Base-by-base conservation (phyloP, 2,797 vertebrate species). In the Aldrovandia affinis region DNA sequence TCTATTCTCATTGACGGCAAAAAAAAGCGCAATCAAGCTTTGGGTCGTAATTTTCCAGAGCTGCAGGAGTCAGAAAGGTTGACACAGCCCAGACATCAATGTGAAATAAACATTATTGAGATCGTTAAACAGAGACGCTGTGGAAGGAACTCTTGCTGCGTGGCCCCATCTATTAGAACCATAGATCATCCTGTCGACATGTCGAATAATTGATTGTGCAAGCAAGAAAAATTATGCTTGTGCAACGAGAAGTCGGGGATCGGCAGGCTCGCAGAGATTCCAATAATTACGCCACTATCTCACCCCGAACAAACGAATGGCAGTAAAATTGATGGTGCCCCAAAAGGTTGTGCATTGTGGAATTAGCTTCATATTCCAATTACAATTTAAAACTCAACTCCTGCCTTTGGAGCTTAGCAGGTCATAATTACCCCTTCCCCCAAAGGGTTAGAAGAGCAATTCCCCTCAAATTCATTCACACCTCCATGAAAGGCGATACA, bases 351-450 rank as follows among this genome's bases (percentile, higher is more conserved):
- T 0, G 6, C 70, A 81, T 85, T 83, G 54, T 82, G 85, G 86
- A 92, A 91, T 92, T 90, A 88, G 81, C 77, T 83, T 84, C 84
- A 86, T 86, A 88, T 91, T 92, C 83, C 90, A 92, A 91, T 92
- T 91, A 89, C 84, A 87, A 88, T 87, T 89, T n/a, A 14, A 86
- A 89, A 84, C 85, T 80, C 81, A 77, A 81, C 86, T 84, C 86
- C 81, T 81, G 77, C 80, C 84, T n/a, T 28, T 86, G 85, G 86
- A 81, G 61, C 39, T 0, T 87, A 87, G 18, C 30, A 28, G 77
- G 91, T 91, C 91, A 88, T 50, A 86, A 54, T 83, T 63, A 75
- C 61, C 87, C 61, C 81, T 55, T 83, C 39, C 63, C 50, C 54
- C 39, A 39, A 86, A 87, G 87, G 89, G 73, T 86, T 83, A 50